Evolutionary conservation across 2,888 invertebrate species (phyloP), one percentile per base, ranked within the genome.

Genomic region (Ochropacha duplaris): DNA sequence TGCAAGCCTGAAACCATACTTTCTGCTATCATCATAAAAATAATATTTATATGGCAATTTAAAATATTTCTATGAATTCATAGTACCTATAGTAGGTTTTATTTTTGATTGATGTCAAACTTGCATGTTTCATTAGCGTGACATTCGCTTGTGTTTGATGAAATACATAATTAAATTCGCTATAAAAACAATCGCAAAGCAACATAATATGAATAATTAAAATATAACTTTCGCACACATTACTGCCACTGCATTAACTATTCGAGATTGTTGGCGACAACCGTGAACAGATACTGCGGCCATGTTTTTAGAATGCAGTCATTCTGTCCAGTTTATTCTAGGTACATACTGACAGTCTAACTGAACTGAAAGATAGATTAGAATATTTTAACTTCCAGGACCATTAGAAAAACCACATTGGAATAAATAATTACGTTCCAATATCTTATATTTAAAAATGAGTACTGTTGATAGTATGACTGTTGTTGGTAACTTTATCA

Each of bases 171-270:
- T 44, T n/a, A n/a, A n/a, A n/a, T 72, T 76, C 68, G 73, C 68
- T 71, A 73, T 63, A 69, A 59, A 62, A 66, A 73, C 78, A 86
- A 77, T 86, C 83, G 88, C 88, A 73, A 62, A 77, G 87, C 86
- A 78, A 68, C 70, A 69, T 66, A 64, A 44, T 44, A 76, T 70
- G 56, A 76, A 78, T 71, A 74, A 74, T 68, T 67, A 68, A 71
- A 59, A 74, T 56, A 70, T 75, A 67, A 79, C 80, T 81, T 79
- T 82, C 79, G 85, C 86, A 73, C 59, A 59, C 64, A 57, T 64
- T 57, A 54, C 49, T 56, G 62, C 65, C 60, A 60, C 61, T 58
- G 63, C 68, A 72, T 65, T 65, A 63, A 65, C 56, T 59, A 58
- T 49, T 57, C 58, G 61, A 68, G 66, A 68, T 67, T 64, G 52